A percentile compares a stretch with the other conserved stretches of the same genome.
Evolutionary conservation across 2,888 invertebrate genomes (phyloP).

Genomic region (Agapostemon virescens): DNA sequence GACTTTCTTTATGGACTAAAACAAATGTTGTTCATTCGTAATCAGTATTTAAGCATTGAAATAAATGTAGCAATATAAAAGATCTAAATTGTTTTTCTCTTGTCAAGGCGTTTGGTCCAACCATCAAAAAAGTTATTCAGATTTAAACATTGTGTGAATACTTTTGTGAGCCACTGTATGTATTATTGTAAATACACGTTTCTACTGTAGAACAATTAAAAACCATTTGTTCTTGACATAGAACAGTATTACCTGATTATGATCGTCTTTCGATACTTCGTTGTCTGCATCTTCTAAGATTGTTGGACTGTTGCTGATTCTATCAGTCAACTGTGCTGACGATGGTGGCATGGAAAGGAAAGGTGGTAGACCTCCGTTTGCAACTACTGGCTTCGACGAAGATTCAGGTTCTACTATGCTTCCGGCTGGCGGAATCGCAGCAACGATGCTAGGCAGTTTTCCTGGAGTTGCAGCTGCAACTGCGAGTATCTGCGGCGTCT

Average conservation of each 20-base stretch:
- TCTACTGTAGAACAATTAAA: too few species aligned
- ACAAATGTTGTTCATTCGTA: too few species aligned
- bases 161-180: too few species aligned
- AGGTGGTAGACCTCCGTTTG: conserved; percentile 70
- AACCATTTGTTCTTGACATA: too few species aligned
- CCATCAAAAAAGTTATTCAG: too few species aligned
- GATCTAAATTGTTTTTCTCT: too few species aligned
- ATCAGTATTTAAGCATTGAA: too few species aligned
- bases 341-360: conserved; percentile 78
- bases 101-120: too few species aligned
- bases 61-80: too few species aligned
- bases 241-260: conserved; percentile 68
- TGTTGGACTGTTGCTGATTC: conserved; percentile 75
- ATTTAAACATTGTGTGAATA: too few species aligned
- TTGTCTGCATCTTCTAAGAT: conserved; percentile 74
- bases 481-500: conserved; percentile 59
- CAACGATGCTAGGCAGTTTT: conserved; percentile 67
- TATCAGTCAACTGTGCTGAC: conserved; percentile 74
- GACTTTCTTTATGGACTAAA: too few species aligned
- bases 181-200: too few species aligned
- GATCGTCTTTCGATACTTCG: conserved; percentile 76
- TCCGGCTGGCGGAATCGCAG: conserved; percentile 68
- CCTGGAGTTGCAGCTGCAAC: conserved; percentile 54
- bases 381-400: conserved; percentile 41
- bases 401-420: conserved; percentile 49